phyloP scores from a whole-genome alignment of 2,113 vertebrate species.

The Pan troglodytes region DNA sequence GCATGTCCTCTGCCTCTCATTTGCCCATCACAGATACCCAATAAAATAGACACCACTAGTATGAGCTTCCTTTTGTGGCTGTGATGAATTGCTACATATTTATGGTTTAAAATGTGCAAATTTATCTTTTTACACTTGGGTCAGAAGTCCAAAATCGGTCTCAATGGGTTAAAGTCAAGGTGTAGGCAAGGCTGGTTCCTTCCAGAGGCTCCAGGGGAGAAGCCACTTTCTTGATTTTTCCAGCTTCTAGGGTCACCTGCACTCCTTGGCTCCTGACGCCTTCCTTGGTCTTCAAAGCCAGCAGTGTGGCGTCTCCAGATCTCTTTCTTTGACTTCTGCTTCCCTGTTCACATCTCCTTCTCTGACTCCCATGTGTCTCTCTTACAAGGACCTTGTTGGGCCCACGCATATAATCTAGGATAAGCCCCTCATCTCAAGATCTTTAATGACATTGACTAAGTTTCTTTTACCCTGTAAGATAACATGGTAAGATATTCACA shows the following conservation, averaged over 20 bases:
- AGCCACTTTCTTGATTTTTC: not conserved
- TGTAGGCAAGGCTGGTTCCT: not conserved
- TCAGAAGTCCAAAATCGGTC: not conserved
- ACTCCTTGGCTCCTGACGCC: not conserved
- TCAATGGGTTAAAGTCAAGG: not conserved
- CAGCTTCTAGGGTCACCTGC: no score
- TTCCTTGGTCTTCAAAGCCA: not conserved
- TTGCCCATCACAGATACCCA: not conserved
- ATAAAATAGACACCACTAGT: not conserved
- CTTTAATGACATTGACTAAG: not conserved
- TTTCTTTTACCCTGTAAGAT: not conserved
- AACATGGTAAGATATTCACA: no score
- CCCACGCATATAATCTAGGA: not conserved
- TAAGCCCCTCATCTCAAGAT: no score
- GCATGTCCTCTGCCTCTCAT: fast-evolving
- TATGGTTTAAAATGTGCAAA: not conserved
- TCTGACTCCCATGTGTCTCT: no score
- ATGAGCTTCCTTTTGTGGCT: not conserved
- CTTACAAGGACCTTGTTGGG: not conserved
- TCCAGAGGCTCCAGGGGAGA: not conserved
- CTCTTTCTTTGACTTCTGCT: not conserved
- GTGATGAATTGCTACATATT: not conserved
- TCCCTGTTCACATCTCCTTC: not conserved
- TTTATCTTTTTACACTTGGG: not conserved
- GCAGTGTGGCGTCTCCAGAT: fast-evolving